phyloP scores from a whole-genome alignment of 2,797 vertebrate genomes.

The Cynodonichthys magdalenae region DNA sequence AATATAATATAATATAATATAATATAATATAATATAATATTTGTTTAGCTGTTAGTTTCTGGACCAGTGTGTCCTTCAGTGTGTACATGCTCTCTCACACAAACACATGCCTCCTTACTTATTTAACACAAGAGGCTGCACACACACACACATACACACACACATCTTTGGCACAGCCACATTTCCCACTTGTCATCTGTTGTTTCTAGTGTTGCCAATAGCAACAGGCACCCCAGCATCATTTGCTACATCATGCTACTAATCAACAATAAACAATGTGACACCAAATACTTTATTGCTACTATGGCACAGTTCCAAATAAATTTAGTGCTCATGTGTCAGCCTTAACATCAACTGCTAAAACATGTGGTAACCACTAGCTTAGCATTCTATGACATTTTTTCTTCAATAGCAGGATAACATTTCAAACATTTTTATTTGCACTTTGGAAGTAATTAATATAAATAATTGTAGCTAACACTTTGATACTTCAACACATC shows the following conservation, averaged over 20 bases:
- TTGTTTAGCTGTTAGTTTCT: conserved; percentile 1
- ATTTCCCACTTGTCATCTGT: conserved; percentile 32
- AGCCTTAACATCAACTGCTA: conserved; percentile 10
- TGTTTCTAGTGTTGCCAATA: conserved; percentile 27
- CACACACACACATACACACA: conserved; percentile 4
- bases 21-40: too few relatives aligned
- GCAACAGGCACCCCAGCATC: conserved; percentile 29
- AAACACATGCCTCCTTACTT: too few relatives aligned
- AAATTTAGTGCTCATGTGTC: not conserved
- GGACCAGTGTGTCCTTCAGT: conserved; percentile 7
- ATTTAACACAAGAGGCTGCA: too few relatives aligned
- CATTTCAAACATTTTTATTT: not conserved
- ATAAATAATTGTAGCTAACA: not conserved
- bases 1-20: too few relatives aligned
- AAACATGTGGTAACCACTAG: not conserved
- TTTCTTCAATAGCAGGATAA: not conserved
- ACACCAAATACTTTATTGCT: conserved; percentile 25
- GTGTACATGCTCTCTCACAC: conserved; percentile 10
- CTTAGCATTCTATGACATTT: not conserved
- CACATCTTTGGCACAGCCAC: conserved; percentile 14
- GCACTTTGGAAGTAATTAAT: not conserved
- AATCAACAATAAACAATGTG: conserved; percentile 27
- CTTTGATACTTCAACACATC: not conserved
- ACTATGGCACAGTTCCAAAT: conserved; percentile 4
- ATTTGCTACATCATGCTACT: conserved; percentile 5